Conservation (phyloP, 2,888 invertebrate genomes). For the Scrobipalpa costella region DNA sequence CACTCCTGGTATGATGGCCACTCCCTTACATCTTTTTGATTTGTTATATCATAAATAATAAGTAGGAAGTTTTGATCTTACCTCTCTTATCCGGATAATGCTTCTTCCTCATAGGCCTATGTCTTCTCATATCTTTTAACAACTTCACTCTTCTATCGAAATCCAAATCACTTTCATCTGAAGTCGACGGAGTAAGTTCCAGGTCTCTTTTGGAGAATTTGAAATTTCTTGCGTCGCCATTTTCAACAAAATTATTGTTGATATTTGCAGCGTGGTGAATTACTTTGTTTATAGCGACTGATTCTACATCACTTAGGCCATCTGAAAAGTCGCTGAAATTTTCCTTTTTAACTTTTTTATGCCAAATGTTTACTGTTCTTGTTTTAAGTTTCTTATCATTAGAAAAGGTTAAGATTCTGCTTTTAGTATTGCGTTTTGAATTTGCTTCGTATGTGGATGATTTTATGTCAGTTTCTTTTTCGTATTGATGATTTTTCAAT, state of each 20-base stretch:
- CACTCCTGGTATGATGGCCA: too few relatives aligned
- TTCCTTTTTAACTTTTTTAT: slow-evolving; percentile 37
- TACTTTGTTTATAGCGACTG: slow-evolving; percentile 40
- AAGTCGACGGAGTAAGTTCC: slow-evolving; percentile 57
- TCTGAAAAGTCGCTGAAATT: slow-evolving; percentile 44
- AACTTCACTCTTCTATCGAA: slow-evolving; percentile 40
- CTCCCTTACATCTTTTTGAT: too few relatives aligned
- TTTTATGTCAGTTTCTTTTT: slow-evolving; percentile 47
- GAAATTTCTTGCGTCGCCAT: slow-evolving; percentile 34
- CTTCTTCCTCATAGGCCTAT: slow-evolving; percentile 62
- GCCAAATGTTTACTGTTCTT: slow-evolving; percentile 54
- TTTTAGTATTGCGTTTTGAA: slow-evolving; percentile 48
- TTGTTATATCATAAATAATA: too few relatives aligned
- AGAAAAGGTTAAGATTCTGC: slow-evolving; percentile 48
- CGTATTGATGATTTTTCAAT: slow-evolving; percentile 47
- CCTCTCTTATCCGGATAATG: slow-evolving; percentile 45
- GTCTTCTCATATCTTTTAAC: slow-evolving; percentile 59
- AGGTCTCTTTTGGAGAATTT: slow-evolving; percentile 59
- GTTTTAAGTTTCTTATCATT: slow-evolving; percentile 36
- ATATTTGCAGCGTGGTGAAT: slow-evolving; percentile 40
- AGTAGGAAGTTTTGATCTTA: not conserved
- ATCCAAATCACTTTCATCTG: slow-evolving; percentile 66
- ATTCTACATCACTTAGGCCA: slow-evolving; percentile 46
- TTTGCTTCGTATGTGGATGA: slow-evolving; percentile 50
- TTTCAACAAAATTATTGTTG: slow-evolving; percentile 25